A percentile compares a stretch with the other conserved stretches of the same genome.
Evolutionary conservation across 2,888 invertebrate genomes (phyloP).

Genomic region (Tetrapedia diversipes): DNA sequence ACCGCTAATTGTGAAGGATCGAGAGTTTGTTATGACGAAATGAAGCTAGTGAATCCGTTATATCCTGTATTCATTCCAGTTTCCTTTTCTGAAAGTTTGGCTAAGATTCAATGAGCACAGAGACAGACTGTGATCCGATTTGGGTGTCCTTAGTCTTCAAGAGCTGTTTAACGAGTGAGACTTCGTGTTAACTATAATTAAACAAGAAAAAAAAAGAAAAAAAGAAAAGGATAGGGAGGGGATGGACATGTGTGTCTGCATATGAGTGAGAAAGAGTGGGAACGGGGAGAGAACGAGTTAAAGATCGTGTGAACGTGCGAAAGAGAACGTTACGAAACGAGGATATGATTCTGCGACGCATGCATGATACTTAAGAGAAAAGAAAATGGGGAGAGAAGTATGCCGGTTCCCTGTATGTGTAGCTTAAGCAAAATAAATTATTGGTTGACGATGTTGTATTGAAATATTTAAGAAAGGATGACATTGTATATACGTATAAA

Average conservation of each 20-base stretch:
- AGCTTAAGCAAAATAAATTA: constrained; percentile 79
- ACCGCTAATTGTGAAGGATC: constrained; percentile 1
- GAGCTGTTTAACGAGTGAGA: constrained; percentile 71
- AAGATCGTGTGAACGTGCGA: constrained; percentile 8
- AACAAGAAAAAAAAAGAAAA: constrained; percentile 8
- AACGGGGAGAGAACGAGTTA: background rate
- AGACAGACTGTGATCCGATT: constrained; percentile 82
- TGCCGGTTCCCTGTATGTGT: constrained; percentile 61
- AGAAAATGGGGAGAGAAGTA: constrained; percentile 4
- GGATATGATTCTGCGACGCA: constrained; percentile 47
- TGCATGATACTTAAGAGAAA: constrained; percentile 63
- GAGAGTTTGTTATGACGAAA: constrained; percentile 32
- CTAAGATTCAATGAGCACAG: constrained; percentile 74
- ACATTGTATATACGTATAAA: constrained; percentile 80
- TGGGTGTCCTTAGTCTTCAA: constrained; percentile 81
- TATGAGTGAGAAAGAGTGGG: background rate
- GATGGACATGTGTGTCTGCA: constrained; percentile 2
- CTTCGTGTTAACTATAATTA: constrained; percentile 63
- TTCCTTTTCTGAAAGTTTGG: constrained; percentile 52
- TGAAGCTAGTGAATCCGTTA: background rate
- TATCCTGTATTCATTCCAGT: constrained; percentile 35
- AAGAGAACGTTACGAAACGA: constrained; percentile 30
- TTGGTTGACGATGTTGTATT: constrained; percentile 82
- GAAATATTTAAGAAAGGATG: constrained; percentile 74
- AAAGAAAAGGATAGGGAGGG: background rate